Evolutionary conservation across 2,113 vertebrate species (phyloP).

Genomic region (Bolborhynchus lineola): DNA sequence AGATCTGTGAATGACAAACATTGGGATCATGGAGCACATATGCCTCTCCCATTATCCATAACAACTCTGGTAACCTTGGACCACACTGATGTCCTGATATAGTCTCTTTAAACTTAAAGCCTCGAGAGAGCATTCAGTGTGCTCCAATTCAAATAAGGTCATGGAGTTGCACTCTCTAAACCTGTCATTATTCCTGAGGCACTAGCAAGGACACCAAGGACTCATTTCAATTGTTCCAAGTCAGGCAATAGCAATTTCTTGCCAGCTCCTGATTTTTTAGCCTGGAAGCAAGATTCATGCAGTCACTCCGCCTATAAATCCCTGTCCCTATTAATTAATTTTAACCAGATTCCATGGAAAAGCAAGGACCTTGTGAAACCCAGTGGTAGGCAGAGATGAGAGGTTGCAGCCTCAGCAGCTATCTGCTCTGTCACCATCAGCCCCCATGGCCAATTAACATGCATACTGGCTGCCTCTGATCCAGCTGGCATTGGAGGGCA

Average conservation of each 20-base stretch:
- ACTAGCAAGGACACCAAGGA: neutral
- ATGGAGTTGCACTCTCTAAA: neutral
- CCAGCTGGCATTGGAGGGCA: neutral
- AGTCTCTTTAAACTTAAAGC: neutral
- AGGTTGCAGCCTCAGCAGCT: neutral
- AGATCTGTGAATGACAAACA: neutral
- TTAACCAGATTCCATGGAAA: neutral
- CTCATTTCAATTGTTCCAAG: neutral
- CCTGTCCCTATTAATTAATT: neutral
- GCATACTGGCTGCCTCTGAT: neutral
- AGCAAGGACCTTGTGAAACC: neutral
- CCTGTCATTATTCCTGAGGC: neutral
- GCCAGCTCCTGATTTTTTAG: neutral
- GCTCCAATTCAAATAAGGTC: neutral
- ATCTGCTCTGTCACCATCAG: neutral
- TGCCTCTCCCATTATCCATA: neutral
- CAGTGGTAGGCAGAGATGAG: neutral
- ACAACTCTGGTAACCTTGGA: neutral
- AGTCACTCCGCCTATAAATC: neutral
- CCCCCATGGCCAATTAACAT: neutral
- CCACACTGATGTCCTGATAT: neutral
- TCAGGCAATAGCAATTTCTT: neutral
- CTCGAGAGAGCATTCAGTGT: neutral
- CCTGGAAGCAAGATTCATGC: neutral
- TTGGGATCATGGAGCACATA: neutral